Evolutionary conservation across 2,113 vertebrate species (phyloP), one percentile per base, ranked within the genome.

Genomic region (Ammospiza caudacuta): DNA sequence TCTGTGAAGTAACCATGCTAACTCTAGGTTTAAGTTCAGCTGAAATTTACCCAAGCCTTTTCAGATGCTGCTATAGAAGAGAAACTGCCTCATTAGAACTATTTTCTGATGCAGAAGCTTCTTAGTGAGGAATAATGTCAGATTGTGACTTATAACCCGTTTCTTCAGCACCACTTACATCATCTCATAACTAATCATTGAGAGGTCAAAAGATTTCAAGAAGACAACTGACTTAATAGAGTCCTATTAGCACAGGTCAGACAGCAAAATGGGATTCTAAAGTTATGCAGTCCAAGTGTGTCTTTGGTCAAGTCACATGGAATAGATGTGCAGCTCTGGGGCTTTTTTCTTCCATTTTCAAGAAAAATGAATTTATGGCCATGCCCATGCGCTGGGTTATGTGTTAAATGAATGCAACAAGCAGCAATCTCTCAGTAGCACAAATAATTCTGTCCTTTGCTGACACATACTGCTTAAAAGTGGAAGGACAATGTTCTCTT

Each of bases 231-330:
- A 1, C 57, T 74, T 92, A 93, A 87, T 83, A 93, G 87, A 92
- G 74, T 92, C 66, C 55, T 88, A 43, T 93, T 84, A 86, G 27
- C 68, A 78, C 77, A 93, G 79, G 93, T 91, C 91, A 94, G 91
- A 67, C 72, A 95, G 85, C 41, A 87, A 82, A 86, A 83, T 67
- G 68, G n/a, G 37, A 62, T 70, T 88, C 72, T 91, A 16, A 90
- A 94, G 77, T 92, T 94, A 91, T 72, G 43, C 62, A 66, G 52
- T 89, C 52, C 33, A 46, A 92, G 27, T 21, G 39, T 76, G 70
- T 46, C 75, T 94, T 87, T 83, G 67, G 49, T 79, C 79, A 88
- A 76, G 75, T 54, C 78, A 64, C 37, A 29, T 12, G 19, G 54
- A 95, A 58, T 73, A 85, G 54, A 25, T 49, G 16, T 46, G 54